Base-by-base conservation (phyloP, 30 jellyfish, hydroid and myxozoan species). In the Cassiopea andromeda region DNA sequence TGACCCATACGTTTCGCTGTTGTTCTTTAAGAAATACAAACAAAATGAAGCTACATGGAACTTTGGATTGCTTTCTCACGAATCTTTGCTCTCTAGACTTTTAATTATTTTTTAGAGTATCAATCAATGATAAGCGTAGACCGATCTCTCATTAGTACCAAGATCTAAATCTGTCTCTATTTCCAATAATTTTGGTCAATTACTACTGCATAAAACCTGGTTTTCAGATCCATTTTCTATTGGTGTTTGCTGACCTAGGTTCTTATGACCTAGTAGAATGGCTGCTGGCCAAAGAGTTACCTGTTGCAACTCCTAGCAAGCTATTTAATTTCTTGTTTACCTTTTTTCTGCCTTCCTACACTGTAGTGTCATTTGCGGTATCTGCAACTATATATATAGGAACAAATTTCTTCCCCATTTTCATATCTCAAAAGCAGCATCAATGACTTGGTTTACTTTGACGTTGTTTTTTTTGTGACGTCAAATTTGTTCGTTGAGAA, bases 221-320 rank as follows among this genome's bases (percentile, higher is more conserved):
- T 10, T 54, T 10, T 54, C 64, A 10, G 7, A 3, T 6, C 64
- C 64, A 3, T 6, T 54, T 54, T 54, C 64, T 54, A 10, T 54
- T 54, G 64, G 12, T 54, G 12, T 54, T 75, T 19, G 49, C 4
- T 77, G 86, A 77, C 86, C 86, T 44, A 77, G 86, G 86, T 50
- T 58, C 75, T 44, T 38, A 16, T 77, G 86, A 77, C 86, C 86
- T 77, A 14, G 15, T 14, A 64, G 15, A 17, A 9, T 17, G 27
- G 6, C 27, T 5, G 73, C 15, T 64, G 27, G 27, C 73, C 0
- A 64, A 64, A 5, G 19, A 17, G 73, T 17, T 4, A 5, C 43
- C 15, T 9, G 73, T 64, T 64, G 15, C 71, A 45, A 43, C 12
- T n/a, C 12, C 85, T 75, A 54, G 10, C 7, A 10, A 3, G 64